These are phyloP conservation scores for Terrapene triunguis DNA, from an alignment of 2,113 vertebrate genomes.

Conservation along the genomic window DNA sequence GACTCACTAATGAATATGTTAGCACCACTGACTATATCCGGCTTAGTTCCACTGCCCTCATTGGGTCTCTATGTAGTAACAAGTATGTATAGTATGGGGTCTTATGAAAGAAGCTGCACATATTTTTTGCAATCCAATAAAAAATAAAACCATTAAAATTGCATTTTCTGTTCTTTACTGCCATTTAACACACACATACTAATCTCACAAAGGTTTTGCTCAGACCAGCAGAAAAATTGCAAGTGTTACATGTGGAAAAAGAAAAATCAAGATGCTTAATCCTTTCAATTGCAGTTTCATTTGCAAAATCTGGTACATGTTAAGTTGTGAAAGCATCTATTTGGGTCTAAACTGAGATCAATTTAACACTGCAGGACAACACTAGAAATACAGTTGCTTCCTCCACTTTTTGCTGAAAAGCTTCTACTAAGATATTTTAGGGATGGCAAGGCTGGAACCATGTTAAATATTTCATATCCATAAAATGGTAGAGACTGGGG, in stretches of 20 bases:
- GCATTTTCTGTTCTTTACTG: neutral
- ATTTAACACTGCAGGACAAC: neutral
- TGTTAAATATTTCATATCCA: neutral
- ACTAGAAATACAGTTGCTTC: neutral
- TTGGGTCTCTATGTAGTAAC: neutral
- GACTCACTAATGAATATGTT: neutral
- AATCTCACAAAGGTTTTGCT: neutral
- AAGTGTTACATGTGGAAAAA: neutral
- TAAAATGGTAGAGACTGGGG: neutral
- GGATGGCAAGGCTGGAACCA: neutral
- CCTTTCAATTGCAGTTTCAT: neutral
- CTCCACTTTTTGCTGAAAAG: neutral
- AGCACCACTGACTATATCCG: neutral
- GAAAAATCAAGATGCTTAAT: neutral
- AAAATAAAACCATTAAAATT: neutral
- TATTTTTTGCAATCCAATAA: neutral
- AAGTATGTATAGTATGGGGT: neutral
- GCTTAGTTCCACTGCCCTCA: neutral
- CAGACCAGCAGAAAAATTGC: neutral
- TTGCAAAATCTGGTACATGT: neutral
- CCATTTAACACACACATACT: neutral
- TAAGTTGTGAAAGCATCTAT: neutral
- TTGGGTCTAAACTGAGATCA: neutral
- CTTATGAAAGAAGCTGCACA: neutral
- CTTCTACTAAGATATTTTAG: neutral